Percentiles rank a stretch among this genome's conserved stretches.
phyloP scores from a whole-genome alignment of 37 sponge, comb jelly and placozoan species.

The Mnemiopsis leidyi region DNA sequence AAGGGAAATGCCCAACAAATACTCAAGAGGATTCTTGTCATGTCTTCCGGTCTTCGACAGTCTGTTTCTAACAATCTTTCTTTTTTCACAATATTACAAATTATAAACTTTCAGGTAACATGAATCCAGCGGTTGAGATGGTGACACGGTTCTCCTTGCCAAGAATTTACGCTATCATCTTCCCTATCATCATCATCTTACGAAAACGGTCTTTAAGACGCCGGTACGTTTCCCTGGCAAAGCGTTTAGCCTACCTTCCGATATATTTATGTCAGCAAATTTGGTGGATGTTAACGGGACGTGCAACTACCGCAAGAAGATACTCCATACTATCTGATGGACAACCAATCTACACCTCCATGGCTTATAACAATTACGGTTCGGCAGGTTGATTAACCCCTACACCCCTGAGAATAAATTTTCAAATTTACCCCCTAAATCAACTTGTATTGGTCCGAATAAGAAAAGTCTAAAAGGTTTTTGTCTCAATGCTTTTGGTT shows the following conservation, averaged over 20 bases:
- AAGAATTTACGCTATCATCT: not conserved
- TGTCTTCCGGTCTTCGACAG: too few relatives aligned
- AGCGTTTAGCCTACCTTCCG: not conserved
- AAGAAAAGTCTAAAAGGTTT: too few relatives aligned
- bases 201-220: not conserved
- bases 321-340: not conserved
- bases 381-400: too few relatives aligned
- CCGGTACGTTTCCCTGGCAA: not conserved
- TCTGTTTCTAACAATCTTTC: too few relatives aligned
- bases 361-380: too few relatives aligned
- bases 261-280: not conserved
- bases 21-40: too few relatives aligned
- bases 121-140: not conserved
- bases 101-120: not conserved
- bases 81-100: too few relatives aligned
- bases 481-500: too few relatives aligned
- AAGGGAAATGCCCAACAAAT: too few relatives aligned
- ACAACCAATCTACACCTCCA: not conserved
- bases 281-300: not conserved
- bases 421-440: too few relatives aligned
- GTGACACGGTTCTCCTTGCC: not conserved
- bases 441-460: too few relatives aligned
- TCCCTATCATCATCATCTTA: not conserved
- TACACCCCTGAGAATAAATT: too few relatives aligned
- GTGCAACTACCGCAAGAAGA: not conserved